phyloP scores from a whole-genome alignment of 2,797 vertebrate species.

The Fringilla coelebs region DNA sequence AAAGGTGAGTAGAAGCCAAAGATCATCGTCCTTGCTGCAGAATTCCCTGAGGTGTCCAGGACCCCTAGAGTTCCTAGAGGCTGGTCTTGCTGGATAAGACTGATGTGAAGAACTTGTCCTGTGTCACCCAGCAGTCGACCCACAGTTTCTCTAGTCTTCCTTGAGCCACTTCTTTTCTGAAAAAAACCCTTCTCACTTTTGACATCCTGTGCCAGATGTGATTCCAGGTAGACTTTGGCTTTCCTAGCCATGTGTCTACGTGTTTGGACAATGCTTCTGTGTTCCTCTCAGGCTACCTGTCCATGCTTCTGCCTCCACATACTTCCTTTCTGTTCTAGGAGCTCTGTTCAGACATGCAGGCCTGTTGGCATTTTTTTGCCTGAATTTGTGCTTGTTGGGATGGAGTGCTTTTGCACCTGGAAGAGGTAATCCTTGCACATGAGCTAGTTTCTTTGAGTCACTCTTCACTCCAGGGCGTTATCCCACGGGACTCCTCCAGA shows the following conservation, averaged over 20 bases:
- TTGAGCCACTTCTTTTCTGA: neutral
- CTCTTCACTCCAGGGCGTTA: neutral
- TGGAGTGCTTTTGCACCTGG: neutral
- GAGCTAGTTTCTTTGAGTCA: neutral
- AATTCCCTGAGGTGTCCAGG: neutral
- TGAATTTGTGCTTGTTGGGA: neutral
- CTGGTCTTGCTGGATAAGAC: neutral
- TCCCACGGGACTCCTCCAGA: neutral
- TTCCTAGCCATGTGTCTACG: neutral
- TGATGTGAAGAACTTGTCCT: neutral
- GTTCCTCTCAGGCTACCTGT: neutral
- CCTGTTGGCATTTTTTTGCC: neutral
- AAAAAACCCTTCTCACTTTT: neutral
- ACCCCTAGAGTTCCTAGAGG: neutral
- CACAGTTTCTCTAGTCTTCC: neutral
- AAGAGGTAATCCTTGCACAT: neutral
- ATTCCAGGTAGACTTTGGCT: neutral
- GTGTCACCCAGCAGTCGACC: accelerated
- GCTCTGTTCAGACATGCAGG: neutral
- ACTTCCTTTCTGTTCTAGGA: neutral
- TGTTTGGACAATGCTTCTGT: neutral
- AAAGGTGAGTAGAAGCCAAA: neutral
- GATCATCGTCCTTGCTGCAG: neutral
- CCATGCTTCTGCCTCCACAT: neutral
- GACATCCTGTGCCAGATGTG: neutral